Base-by-base conservation (phyloP, 2,888 invertebrate species). In the Tenthredo livida region DNA sequence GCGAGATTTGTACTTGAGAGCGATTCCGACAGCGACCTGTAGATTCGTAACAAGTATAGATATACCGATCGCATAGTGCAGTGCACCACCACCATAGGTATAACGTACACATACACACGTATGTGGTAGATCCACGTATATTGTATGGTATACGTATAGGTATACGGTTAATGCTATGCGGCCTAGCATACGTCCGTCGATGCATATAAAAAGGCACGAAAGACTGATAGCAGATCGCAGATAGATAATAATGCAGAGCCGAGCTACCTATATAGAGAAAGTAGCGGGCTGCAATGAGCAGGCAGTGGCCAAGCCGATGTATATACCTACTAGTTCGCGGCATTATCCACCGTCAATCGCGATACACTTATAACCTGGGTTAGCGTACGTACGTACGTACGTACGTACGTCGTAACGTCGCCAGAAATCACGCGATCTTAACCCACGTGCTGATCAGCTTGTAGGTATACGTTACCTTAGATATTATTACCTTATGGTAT, bases 341-440 rank as follows among this genome's bases (percentile, higher is more conserved):
- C 86, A 87, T 88, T 87, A 88, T 89, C 89, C 87, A 86, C 86
- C 88, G 89, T 87, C 87, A 88, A 90, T 89, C 90, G 86, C 89
- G 89, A 89, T 89, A 80, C 58, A 80, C 80, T 58, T 40, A 77
- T 77, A 77, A 77, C 77, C 58, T n/a, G 17, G 61, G 33, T 67
- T 25, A 33, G 17, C 67, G 33, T 67, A 33, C 7, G 15, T 67
- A 33, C 33, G 29, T 65, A 65, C 25, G 65, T 65, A 65, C 12
- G 29, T 77, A n/a, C 33, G 77, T 12, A 77, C 77, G 50, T 78
- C 58, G 77, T 37, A 37, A 33, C 61, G 80, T 80, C 80, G 37
- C 61, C 80, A 80, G 80, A 80, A 80, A 80, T 80, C 80, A 80
- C 80, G 80, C 80, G 80, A 80, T 80, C 80, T 54, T 77, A 50